Percentiles rank a stretch among this genome's conserved stretches.
phyloP scores from a whole-genome alignment of 2,113 vertebrate species.

The Rhodinocichla rosea region DNA sequence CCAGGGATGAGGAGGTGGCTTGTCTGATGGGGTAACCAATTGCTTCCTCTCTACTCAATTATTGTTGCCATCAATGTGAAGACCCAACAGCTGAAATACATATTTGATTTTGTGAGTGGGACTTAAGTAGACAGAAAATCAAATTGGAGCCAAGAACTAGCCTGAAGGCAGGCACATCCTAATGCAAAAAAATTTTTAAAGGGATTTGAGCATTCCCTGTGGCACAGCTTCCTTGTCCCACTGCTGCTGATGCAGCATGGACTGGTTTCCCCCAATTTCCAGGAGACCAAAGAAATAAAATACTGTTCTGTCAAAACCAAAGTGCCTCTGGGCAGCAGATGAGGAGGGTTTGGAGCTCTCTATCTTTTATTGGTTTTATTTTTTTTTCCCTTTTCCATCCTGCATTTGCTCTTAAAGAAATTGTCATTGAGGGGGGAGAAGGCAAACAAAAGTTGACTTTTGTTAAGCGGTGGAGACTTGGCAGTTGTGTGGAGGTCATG shows the following conservation, averaged over 20 bases:
- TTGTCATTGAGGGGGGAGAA: constrained; percentile 29
- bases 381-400: neutral
- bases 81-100: neutral
- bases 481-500: constrained; percentile 72
- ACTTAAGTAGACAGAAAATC: neutral
- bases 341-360: neutral
- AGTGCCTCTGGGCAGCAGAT: constrained; percentile 28
- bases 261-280: neutral
- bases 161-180: neutral
- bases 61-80: neutral
- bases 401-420: constrained; percentile 58
- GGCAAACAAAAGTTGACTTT: constrained; percentile 68
- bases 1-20: neutral
- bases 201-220: neutral
- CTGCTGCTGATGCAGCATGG: neutral
- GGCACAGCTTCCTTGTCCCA: neutral
- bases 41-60: neutral
- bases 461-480: constrained; percentile 54
- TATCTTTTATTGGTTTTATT: neutral
- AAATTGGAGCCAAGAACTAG: neutral
- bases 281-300: constrained; percentile 30
- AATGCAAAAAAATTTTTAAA: neutral
- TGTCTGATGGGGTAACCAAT: neutral
- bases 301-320: neutral
- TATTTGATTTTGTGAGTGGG: neutral